Evolutionary conservation across 2,113 vertebrate species (phyloP).

Genomic region (Rhinoderma darwinii): DNA sequence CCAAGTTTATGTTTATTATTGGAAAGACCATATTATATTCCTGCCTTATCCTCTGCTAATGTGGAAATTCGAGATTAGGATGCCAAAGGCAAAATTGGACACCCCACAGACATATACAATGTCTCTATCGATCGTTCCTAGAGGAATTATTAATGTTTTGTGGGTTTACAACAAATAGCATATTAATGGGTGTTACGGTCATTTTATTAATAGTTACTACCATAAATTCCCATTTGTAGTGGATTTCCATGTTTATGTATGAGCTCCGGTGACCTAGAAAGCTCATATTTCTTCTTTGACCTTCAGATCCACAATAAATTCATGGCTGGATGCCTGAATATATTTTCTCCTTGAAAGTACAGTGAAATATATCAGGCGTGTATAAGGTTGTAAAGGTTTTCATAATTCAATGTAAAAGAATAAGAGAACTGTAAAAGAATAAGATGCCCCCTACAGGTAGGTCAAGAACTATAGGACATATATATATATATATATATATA

Average conservation of each 20-base stretch:
- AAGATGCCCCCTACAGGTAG: background rate
- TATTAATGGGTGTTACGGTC: slow-evolving; percentile 25
- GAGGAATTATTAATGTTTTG: slow-evolving; percentile 6
- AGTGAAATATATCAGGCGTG: background rate
- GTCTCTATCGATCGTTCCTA: slow-evolving; percentile 38
- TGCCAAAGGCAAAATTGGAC: background rate
- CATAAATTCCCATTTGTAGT: slow-evolving; percentile 37
- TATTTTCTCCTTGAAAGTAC: slow-evolving; percentile 22
- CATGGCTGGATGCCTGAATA: slow-evolving; percentile 23
- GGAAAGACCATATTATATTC: slow-evolving; percentile 17
- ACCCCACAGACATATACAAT: slow-evolving; percentile 6
- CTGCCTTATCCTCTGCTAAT: background rate
- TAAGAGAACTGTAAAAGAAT: background rate
- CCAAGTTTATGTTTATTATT: background rate
- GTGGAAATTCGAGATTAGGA: slow-evolving; percentile 17
- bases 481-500: no score
- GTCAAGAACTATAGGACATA: background rate
- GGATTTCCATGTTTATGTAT: slow-evolving; percentile 52
- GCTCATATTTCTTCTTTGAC: slow-evolving; percentile 30
- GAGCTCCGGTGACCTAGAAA: slow-evolving; percentile 39
- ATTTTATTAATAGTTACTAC: slow-evolving; percentile 22
- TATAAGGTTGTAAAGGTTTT: background rate
- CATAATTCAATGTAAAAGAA: background rate
- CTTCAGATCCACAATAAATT: slow-evolving; percentile 49
- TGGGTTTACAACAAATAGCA: slow-evolving; percentile 28